Evolutionary conservation across 2,888 invertebrate species (phyloP).

Genomic region (Schizaphis graminum): DNA sequence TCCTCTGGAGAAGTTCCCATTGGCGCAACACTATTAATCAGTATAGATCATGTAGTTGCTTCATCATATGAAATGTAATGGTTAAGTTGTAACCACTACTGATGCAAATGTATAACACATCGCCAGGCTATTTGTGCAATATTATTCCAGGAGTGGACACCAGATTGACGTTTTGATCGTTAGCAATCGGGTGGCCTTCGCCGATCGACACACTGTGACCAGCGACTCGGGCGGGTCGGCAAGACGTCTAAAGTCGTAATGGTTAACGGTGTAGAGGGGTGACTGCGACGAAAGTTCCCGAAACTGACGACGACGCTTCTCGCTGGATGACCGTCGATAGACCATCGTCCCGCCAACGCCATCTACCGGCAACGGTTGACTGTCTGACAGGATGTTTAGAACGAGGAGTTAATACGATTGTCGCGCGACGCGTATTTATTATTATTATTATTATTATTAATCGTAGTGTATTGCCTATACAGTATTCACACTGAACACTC

Average conservation of each 20-base stretch:
- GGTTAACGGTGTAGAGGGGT: background rate
- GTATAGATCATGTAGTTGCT: conserved; percentile 25
- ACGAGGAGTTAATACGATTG: no score
- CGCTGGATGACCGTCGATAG: no score
- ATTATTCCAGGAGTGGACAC: accelerated
- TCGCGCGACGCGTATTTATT: background rate
- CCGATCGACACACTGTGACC: no score
- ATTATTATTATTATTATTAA: background rate
- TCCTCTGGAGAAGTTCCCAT: conserved; percentile 63
- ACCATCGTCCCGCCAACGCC: background rate
- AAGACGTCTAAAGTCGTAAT: no score
- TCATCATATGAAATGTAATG: conserved; percentile 63
- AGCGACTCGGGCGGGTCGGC: no score
- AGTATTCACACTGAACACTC: background rate
- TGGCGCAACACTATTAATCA: conserved; percentile 50
- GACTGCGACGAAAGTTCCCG: background rate
- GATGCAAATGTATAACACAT: background rate
- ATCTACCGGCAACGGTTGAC: conserved; percentile 8
- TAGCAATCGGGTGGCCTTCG: accelerated
- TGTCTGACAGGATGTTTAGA: background rate
- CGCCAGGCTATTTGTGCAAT: background rate
- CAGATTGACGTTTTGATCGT: no score
- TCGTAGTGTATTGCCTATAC: background rate
- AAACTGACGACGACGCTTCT: background rate
- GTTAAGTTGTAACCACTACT: conserved; percentile 65